Conservation (phyloP, 1,140 invertebrate genomes). For the Drosophila rufa region DNA sequence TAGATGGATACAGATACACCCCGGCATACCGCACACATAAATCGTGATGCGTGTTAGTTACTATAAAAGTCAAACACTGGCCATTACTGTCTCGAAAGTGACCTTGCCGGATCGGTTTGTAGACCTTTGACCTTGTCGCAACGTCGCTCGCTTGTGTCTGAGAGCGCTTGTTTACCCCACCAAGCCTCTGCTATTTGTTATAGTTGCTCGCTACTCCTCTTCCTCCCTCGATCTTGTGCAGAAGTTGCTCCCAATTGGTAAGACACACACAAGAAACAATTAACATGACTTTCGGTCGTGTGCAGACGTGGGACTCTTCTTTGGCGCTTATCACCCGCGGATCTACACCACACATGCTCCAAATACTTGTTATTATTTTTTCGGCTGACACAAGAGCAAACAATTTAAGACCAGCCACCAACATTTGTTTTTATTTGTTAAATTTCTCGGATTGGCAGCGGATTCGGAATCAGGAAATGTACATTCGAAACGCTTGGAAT, state of each 20-base stretch:
- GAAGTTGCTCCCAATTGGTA: slow-evolving; percentile 80
- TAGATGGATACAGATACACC: slow-evolving; percentile 31
- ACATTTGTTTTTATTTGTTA: slow-evolving; percentile 41
- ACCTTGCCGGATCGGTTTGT: slow-evolving; percentile 76
- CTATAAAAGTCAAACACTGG: slow-evolving; percentile 79
- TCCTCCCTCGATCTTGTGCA: slow-evolving; percentile 30
- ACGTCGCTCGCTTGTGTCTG: slow-evolving; percentile 46
- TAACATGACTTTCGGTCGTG: slow-evolving; percentile 54
- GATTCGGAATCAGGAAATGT: slow-evolving; percentile 30
- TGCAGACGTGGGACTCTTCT: slow-evolving; percentile 54
- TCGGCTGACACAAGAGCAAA: slow-evolving; percentile 20
- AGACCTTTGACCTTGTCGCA: slow-evolving; percentile 80
- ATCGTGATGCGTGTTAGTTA: slow-evolving; percentile 69
- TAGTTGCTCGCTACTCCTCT: slow-evolving; percentile 29
- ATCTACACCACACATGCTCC: slow-evolving; percentile 35
- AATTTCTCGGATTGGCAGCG: slow-evolving; percentile 24
- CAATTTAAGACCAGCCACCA: slow-evolving; percentile 11
- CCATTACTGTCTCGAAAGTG: slow-evolving; percentile 75
- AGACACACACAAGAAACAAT: slow-evolving; percentile 62
- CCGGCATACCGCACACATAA: slow-evolving; percentile 43
- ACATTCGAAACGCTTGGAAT: slow-evolving; percentile 2
- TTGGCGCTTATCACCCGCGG: slow-evolving; percentile 30
- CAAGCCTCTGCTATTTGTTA: slow-evolving; percentile 43
- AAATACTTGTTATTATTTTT: slow-evolving; percentile 22
- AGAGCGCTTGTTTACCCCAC: slow-evolving; percentile 54